Conservation (phyloP, 2,113 vertebrate species). For the Hemiscyllium ocellatum region DNA sequence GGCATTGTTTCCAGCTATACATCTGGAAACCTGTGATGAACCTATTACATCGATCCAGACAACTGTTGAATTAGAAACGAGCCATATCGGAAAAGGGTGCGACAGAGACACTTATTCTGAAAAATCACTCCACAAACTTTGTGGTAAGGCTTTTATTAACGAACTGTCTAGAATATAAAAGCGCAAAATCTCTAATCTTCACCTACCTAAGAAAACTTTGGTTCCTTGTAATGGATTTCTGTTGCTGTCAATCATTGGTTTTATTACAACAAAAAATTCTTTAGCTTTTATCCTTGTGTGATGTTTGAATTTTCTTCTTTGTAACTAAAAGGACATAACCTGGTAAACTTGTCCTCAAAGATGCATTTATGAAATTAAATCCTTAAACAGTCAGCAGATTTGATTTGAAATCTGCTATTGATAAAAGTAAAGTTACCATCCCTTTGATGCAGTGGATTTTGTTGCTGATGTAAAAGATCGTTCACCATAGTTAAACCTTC, state of each 20-base stretch:
- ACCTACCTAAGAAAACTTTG: not conserved
- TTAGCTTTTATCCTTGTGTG: not conserved
- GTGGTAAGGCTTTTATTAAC: conserved; percentile 63
- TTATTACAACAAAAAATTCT: not conserved
- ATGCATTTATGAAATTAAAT: not conserved
- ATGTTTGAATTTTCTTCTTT: not conserved
- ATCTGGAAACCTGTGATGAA: conserved; percentile 84
- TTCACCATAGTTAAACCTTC: not conserved
- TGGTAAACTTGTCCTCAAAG: not conserved
- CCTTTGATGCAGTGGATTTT: not conserved
- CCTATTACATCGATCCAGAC: conserved; percentile 77
- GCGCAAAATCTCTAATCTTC: not conserved
- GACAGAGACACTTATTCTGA: conserved; percentile 97
- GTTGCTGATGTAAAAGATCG: not conserved
- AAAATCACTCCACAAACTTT: conserved; percentile 89
- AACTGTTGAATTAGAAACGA: conserved; percentile 82
- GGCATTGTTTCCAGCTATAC: conserved; percentile 82
- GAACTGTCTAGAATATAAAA: not conserved
- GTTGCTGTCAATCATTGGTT: not conserved
- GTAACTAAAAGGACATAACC: not conserved
- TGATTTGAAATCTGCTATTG: not conserved
- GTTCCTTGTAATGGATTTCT: rapidly evolving
- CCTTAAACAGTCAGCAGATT: not conserved
- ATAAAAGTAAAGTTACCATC: not conserved
- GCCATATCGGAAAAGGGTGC: conserved; percentile 93